Evolutionary conservation across 2,888 invertebrate species (phyloP).

Genomic region (Alloplasta piceator): DNA sequence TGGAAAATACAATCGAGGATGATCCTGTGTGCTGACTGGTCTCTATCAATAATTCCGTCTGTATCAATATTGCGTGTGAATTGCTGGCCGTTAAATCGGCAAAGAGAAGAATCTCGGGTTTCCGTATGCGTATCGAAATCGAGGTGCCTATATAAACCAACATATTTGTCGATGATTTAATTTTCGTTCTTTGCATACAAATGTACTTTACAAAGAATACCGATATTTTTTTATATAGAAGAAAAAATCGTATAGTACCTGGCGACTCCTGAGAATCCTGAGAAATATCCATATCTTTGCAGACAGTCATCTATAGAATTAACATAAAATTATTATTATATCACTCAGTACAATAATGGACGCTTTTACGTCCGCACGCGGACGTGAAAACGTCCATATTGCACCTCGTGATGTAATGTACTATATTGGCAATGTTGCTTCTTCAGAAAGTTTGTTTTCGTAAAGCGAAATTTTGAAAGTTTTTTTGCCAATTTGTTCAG

Average conservation of each 20-base stretch:
- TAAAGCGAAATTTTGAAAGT: too few species aligned
- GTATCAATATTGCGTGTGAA: conserved; percentile 87
- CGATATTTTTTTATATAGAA: neutral
- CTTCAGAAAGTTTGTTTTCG: too few species aligned
- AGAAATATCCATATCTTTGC: conserved; percentile 28
- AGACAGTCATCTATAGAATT: conserved; percentile 41
- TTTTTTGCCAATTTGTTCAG: too few species aligned
- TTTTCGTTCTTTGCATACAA: neutral
- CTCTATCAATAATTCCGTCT: conserved; percentile 89
- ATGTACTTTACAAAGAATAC: neutral
- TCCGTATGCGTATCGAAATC: conserved; percentile 89
- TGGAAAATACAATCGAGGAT: conserved; percentile 86
- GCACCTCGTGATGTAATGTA: too few species aligned
- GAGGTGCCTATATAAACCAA: conserved; percentile 85
- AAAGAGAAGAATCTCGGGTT: conserved; percentile 91
- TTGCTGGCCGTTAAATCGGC: conserved; percentile 87
- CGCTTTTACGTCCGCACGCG: too few species aligned
- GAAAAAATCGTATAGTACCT: conserved; percentile 21
- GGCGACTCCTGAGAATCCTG: conserved; percentile 51
- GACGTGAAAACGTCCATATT: too few species aligned
- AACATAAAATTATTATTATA: too few species aligned
- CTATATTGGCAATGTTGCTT: too few species aligned
- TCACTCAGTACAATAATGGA: too few species aligned
- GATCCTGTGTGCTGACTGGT: conserved; percentile 88
- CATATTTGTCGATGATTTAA: conserved; percentile 24